These are phyloP conservation scores for Maccullochella peelii DNA, from an alignment of 2,113 vertebrate species.

Conservation along the genomic window DNA sequence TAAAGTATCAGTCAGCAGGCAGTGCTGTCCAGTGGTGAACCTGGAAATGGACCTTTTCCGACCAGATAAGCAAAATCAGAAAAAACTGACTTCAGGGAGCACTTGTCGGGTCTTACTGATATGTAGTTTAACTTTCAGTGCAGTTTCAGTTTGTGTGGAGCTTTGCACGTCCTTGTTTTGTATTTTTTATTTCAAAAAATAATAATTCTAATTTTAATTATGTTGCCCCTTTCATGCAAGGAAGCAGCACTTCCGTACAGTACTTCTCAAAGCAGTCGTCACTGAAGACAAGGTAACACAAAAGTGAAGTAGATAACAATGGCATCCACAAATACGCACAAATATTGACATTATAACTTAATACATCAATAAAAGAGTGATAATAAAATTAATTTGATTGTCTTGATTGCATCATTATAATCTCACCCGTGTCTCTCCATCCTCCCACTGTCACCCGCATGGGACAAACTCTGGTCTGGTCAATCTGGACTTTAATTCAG, in stretches of 20 bases:
- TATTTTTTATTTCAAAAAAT: neutral
- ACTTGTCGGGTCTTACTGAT: constrained; percentile 49
- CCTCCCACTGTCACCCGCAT: neutral
- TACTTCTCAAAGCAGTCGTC: neutral
- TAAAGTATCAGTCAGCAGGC: constrained; percentile 61
- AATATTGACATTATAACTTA: neutral
- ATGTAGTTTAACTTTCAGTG: constrained; percentile 16
- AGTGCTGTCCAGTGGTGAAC: constrained; percentile 45
- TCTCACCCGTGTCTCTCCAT: constrained; percentile 23
- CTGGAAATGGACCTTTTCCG: constrained; percentile 59
- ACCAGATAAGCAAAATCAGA: constrained; percentile 66
- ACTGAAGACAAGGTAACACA: neutral
- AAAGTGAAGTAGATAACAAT: neutral
- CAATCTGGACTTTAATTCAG: no score
- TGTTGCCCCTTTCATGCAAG: neutral
- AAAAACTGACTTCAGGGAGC: constrained; percentile 50
- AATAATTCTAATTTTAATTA: neutral
- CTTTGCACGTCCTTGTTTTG: neutral
- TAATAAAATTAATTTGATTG: neutral
- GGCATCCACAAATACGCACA: neutral
- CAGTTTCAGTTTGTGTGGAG: constrained; percentile 6
- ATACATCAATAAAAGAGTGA: neutral
- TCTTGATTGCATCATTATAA: neutral
- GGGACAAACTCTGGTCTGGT: no score
- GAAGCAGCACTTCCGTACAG: neutral